Conservation (phyloP, 2,113 vertebrate species). For the Scophthalmus maximus region DNA sequence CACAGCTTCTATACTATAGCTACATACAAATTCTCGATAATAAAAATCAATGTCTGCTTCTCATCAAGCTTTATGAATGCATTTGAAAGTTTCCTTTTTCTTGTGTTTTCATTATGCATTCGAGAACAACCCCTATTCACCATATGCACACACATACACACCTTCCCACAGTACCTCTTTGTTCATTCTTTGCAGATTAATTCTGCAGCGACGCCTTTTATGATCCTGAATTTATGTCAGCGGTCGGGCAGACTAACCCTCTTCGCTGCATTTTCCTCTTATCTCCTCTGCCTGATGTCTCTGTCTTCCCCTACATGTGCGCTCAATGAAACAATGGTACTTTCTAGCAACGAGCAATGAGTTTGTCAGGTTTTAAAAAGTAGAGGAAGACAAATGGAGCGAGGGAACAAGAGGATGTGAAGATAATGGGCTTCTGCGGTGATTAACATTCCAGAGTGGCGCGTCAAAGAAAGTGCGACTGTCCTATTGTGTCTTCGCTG, state of each 20-base stretch:
- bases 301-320: conserved; percentile 64
- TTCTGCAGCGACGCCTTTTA: conserved; percentile 69
- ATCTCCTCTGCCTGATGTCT: conserved; percentile 70
- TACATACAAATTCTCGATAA: neutral
- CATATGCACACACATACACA: conserved; percentile 9
- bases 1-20: conserved; percentile 1
- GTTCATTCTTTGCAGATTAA: conserved; percentile 76
- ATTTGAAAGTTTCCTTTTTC: conserved; percentile 55
- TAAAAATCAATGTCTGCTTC: conserved; percentile 9
- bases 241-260: conserved; percentile 55
- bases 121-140: conserved; percentile 4
- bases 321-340: conserved; percentile 72
- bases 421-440: conserved; percentile 76
- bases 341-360: conserved; percentile 66
- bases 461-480: conserved; percentile 63
- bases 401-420: conserved; percentile 63
- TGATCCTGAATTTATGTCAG: conserved; percentile 74
- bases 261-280: conserved; percentile 49
- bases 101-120: conserved; percentile 56
- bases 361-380: conserved; percentile 76
- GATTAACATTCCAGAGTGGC: conserved; percentile 72
- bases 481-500: conserved; percentile 67
- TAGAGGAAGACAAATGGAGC: conserved; percentile 62
- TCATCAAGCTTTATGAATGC: conserved; percentile 47
- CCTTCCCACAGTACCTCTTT: conserved; percentile 56